These are phyloP conservation scores for Homalodisca vitripennis DNA, from an alignment of 1,140 invertebrate genomes.

Conservation along the genomic window DNA sequence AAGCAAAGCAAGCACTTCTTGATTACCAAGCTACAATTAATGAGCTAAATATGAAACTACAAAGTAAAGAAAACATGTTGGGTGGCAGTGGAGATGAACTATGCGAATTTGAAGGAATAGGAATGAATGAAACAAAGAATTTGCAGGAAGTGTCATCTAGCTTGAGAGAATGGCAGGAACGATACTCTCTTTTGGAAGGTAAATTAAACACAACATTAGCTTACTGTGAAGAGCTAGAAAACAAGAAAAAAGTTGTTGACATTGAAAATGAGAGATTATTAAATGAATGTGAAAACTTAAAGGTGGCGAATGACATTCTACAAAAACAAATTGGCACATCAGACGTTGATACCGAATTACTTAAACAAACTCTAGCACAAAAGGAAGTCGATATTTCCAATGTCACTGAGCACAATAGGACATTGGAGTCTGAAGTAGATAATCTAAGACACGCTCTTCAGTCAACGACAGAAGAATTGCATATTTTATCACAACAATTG, in stretches of 20 bases:
- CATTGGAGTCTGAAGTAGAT: constrained; percentile 7
- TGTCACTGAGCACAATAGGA: background rate
- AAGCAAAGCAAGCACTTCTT: background rate
- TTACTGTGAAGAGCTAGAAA: constrained; percentile 18
- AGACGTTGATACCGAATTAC: background rate
- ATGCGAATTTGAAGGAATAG: constrained; percentile 35
- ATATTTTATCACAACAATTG: background rate
- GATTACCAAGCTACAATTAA: constrained; percentile 17
- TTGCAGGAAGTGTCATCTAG: constrained; percentile 42
- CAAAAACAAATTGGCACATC: background rate
- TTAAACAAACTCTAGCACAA: constrained; percentile 7
- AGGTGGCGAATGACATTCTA: background rate
- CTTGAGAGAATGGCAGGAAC: constrained; percentile 40
- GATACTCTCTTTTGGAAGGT: constrained; percentile 34
- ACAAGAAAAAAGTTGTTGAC: constrained; percentile 10
- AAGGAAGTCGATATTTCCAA: background rate
- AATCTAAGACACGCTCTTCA: constrained; percentile 26
- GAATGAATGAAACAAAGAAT: constrained; percentile 42
- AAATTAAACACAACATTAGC: constrained; percentile 36
- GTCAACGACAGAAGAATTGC: constrained; percentile 28
- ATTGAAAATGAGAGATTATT: constrained; percentile 29
- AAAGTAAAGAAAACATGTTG: background rate
- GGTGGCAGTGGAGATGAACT: background rate
- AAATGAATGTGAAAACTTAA: constrained; percentile 26
- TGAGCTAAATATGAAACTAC: constrained; percentile 13